Conservation (phyloP, 1,140 invertebrate genomes). For the Megalopta genalis region DNA sequence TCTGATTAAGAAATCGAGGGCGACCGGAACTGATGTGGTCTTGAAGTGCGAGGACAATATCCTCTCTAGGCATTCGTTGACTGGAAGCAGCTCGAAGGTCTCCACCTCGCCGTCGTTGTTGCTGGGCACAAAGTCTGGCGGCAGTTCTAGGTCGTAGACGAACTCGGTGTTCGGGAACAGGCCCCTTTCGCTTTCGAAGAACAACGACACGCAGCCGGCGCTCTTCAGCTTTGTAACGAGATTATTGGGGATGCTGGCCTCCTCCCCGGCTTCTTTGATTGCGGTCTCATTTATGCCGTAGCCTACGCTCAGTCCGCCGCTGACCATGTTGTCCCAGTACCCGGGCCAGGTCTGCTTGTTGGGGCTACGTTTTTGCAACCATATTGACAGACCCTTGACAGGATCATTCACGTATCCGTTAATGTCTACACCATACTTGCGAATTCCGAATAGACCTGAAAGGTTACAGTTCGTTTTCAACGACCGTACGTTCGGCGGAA, state of each 20-base stretch:
- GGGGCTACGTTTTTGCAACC: conserved; percentile 93
- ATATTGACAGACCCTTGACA: conserved; percentile 92
- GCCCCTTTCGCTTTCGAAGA: conserved; percentile 94
- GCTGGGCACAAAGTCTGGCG: conserved; percentile 91
- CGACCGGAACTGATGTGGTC: conserved; percentile 94
- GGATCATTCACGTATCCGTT: conserved; percentile 94
- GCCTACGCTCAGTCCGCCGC: conserved; percentile 94
- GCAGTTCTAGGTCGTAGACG: conserved; percentile 96
- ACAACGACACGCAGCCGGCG: conserved; percentile 93
- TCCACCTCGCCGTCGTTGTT: conserved; percentile 97
- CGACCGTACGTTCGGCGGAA: too few relatives aligned
- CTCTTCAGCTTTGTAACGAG: conserved; percentile 88
- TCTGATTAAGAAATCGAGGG: conserved; percentile 94
- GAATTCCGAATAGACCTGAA: conserved; percentile 91
- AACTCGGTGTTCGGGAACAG: conserved; percentile 96
- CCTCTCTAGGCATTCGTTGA: conserved; percentile 89
- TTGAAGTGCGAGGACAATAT: conserved; percentile 93
- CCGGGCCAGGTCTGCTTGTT: conserved; percentile 97
- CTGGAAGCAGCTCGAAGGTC: conserved; percentile 91
- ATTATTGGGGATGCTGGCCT: conserved; percentile 90
- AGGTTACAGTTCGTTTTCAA: conserved; percentile 1
- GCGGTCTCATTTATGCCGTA: conserved; percentile 93
- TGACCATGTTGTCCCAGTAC: conserved; percentile 97
- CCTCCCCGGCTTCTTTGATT: conserved; percentile 95
- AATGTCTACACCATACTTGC: conserved; percentile 96